Evolutionary conservation across 2,113 vertebrate species (phyloP).

Genomic region (Rutilus rutilus): DNA sequence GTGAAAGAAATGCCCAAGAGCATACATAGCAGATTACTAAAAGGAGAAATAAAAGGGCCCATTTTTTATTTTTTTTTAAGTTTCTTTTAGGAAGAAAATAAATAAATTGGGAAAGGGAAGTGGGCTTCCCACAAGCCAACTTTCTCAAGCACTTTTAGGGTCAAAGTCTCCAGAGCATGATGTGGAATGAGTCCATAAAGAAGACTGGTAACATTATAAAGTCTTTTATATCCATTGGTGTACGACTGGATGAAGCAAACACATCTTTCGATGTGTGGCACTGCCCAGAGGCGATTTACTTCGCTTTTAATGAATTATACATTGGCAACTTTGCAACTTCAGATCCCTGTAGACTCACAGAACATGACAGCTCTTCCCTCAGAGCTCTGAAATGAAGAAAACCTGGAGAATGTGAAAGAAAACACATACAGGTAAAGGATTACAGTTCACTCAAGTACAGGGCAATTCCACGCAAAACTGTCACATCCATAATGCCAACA

Average conservation of each 20-base stretch:
- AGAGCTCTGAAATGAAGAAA: conserved; percentile 18
- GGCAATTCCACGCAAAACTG: too few relatives aligned
- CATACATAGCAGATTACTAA: conserved; percentile 85
- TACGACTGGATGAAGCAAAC: background rate
- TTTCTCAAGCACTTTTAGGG: background rate
- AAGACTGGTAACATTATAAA: background rate
- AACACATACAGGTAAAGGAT: conserved; percentile 2
- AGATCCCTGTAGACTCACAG: background rate
- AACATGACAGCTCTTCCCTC: background rate
- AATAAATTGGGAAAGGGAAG: background rate
- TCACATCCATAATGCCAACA: too few relatives aligned
- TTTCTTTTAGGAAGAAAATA: background rate
- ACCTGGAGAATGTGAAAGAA: conserved; percentile 27
- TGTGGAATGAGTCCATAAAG: background rate
- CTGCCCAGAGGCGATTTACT: background rate
- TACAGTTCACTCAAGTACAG: background rate
- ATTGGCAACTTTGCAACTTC: background rate
- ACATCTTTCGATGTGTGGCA: background rate
- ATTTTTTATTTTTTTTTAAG: conserved; percentile 56
- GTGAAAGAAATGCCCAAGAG: conserved; percentile 86
- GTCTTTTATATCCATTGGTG: background rate
- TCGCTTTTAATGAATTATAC: background rate
- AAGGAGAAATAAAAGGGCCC: conserved; percentile 77
- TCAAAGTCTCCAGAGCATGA: conserved; percentile 8
- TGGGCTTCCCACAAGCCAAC: background rate